Base-by-base conservation (phyloP, 1,140 invertebrate species). In the Drosophila ficusphila region DNA sequence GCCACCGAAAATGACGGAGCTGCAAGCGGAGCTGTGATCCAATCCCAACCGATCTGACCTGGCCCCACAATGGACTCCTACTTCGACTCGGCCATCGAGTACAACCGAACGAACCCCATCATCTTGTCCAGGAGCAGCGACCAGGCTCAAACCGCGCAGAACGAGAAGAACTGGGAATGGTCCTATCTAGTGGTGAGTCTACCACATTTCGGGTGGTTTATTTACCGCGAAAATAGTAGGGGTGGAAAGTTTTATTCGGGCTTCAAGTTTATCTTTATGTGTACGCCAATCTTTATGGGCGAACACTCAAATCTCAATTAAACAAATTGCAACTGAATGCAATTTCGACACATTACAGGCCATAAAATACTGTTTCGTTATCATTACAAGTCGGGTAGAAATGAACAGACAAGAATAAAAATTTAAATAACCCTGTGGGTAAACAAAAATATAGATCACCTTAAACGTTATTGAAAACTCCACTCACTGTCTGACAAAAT, bases 121-220 rank as follows among this genome's bases (percentile, higher is more conserved):
- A 62, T 39, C 3, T 18, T 72, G 25, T 44, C 54, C 25, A 61
- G 60, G 18, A 41, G 60, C 6, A 54, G 61, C 5, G 74, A 82
- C 2, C 74, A 88, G 21, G 44, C 68, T 5, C 77, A 77, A 9
- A 64, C 64, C 8, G n/a, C 60, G 39, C 51, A 79, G 21, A 88
- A 90, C 29, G 85, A 91, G 58, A 90, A 86, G 75, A 93, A 93
- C 78, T 94, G 93, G 93, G 93, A 94, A 72, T 93, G 93, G 92
- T 92, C 93, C 9, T 93, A 93, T 90, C 92, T 94, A 25, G 92
- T 93, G 92, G 93, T 94, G 77, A 78, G 90, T 86, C 21, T 5
- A 8, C 14, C 19, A 2, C 3, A 2, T 11, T 39, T 8, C 14
- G 41, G 21, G n/a, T 19, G 11, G 6, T 12, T 6, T 9, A 23